Conservation (phyloP, 2,113 vertebrate genomes). For the Phylloscopus trochilus region DNA sequence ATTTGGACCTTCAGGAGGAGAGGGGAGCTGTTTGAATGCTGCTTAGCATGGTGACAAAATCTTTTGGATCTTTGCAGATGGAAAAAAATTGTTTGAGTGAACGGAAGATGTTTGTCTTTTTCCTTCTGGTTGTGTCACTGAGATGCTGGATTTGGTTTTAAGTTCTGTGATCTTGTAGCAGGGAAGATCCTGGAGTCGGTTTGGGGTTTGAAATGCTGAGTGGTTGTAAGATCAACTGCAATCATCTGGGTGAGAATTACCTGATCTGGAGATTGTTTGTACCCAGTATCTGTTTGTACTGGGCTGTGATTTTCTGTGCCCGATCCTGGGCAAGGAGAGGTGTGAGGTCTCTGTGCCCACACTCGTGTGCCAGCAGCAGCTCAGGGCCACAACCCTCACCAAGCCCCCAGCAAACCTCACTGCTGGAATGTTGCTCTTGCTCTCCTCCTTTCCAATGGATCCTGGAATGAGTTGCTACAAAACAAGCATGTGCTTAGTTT, state of each 20-base stretch:
- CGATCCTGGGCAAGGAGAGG: not conserved
- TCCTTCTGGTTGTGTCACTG: not conserved
- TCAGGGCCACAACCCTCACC: not conserved
- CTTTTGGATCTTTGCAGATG: not conserved
- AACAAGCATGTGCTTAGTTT: not conserved
- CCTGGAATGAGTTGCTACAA: not conserved
- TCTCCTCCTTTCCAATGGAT: not conserved
- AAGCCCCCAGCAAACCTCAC: not conserved
- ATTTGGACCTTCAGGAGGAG: not conserved
- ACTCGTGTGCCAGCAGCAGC: not conserved
- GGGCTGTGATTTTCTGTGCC: not conserved
- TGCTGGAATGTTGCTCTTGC: constrained; percentile 29
- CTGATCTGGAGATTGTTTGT: not conserved
- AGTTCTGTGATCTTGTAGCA: not conserved
- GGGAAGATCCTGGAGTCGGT: not conserved
- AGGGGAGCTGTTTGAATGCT: not conserved
- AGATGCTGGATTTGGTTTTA: not conserved
- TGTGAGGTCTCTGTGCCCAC: not conserved
- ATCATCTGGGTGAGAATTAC: not conserved
- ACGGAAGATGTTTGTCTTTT: not conserved
- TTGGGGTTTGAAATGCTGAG: not conserved
- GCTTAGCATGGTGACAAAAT: not conserved
- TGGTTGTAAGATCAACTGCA: not conserved
- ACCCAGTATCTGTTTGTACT: not conserved
- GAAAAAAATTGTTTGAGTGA: not conserved